A percentile compares a stretch with the other conserved stretches of the same genome.
These are phyloP conservation scores for Apus apus DNA, from an alignment of 2,113 vertebrate species.

Conservation along the genomic window DNA sequence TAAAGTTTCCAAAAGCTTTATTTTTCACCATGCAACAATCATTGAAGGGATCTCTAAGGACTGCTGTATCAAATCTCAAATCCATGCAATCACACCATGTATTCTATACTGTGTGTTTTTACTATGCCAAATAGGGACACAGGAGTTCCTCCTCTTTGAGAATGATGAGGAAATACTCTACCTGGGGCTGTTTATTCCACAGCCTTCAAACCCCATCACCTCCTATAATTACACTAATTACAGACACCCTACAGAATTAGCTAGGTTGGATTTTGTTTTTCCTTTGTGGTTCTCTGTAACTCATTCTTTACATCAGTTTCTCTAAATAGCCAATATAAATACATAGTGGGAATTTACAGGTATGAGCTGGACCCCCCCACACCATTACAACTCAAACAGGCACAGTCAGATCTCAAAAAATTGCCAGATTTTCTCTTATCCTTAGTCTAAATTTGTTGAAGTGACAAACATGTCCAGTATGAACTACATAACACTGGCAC, in stretches of 20 bases:
- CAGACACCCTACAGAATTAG: not conserved
- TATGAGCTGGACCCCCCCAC: accelerated
- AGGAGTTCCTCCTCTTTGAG: not conserved
- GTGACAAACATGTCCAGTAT: not conserved
- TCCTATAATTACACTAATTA: not conserved
- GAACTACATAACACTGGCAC: not conserved
- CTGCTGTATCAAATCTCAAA: not conserved
- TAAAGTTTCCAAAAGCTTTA: not conserved
- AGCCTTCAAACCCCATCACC: not conserved
- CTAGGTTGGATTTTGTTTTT: not conserved
- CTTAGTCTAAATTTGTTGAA: not conserved
- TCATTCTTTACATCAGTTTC: not conserved
- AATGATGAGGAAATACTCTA: not conserved
- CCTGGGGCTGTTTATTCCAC: not conserved
- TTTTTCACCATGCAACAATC: not conserved
- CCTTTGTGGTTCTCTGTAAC: not conserved
- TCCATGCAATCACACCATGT: not conserved
- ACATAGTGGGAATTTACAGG: not conserved
- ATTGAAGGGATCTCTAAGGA: not conserved
- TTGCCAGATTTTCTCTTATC: not conserved
- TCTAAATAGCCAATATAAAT: not conserved
- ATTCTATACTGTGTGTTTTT: not conserved
- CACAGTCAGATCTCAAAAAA: not conserved
- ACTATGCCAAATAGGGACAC: not conserved
- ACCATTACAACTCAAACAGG: not conserved